These are phyloP conservation scores for Nyctalus aviator DNA, from an alignment of 2,797 vertebrate species.

Conservation along the genomic window DNA sequence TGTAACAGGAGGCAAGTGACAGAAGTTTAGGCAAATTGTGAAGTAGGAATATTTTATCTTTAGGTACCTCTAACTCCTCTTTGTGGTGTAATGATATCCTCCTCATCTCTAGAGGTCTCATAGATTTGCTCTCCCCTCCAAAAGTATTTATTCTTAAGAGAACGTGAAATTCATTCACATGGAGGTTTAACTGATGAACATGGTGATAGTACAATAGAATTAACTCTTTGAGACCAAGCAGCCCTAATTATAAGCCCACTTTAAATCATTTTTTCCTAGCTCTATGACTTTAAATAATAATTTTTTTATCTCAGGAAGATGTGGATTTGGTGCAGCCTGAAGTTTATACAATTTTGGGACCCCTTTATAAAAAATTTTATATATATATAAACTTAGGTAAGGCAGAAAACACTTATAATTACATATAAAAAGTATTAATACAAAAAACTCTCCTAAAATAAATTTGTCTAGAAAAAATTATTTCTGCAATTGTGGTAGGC, in stretches of 20 bases:
- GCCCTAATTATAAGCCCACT: neutral
- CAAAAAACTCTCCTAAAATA: neutral
- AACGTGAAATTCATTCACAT: constrained; percentile 49
- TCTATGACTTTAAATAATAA: constrained; percentile 56
- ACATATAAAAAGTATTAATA: neutral
- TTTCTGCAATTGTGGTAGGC: neutral
- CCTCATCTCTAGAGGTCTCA: neutral
- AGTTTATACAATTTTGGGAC: neutral
- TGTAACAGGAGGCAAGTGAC: neutral
- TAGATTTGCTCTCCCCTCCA: neutral
- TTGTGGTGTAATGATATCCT: neutral
- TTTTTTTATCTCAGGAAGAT: constrained; percentile 28
- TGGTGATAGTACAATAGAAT: neutral
- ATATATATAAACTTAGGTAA: constrained; percentile 3
- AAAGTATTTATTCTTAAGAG: constrained; percentile 53
- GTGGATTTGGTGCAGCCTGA: neutral
- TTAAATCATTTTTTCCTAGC: constrained; percentile 45
- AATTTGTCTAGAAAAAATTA: neutral
- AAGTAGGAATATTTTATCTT: constrained; percentile 40
- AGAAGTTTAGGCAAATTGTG: constrained; percentile 12
- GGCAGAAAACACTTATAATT: neutral
- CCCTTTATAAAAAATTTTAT: neutral
- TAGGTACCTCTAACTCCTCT: neutral
- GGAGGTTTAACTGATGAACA: constrained; percentile 52
- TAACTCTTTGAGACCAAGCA: constrained; percentile 15